Percentiles rank a stretch among this genome's conserved stretches.
Conservation (phyloP, 2,113 vertebrate species). For the Hippocampus comes region DNA sequence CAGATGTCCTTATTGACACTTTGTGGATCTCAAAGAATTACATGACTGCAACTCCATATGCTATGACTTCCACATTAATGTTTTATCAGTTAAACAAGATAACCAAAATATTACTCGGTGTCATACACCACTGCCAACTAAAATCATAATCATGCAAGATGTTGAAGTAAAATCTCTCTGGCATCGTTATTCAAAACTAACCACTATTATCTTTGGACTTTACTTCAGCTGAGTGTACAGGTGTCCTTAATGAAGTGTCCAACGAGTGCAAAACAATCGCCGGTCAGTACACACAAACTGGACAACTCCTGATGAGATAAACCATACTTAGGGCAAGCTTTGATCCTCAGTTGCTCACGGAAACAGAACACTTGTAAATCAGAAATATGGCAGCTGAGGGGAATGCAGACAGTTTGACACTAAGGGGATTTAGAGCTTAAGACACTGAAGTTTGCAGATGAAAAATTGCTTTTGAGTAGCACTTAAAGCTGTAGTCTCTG, state of each 20-base stretch:
- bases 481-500: constrained; percentile 20
- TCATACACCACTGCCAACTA: neutral
- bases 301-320: neutral
- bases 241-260: neutral
- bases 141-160: neutral
- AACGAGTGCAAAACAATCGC: neutral
- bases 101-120: neutral
- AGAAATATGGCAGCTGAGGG: constrained; percentile 8
- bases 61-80: neutral
- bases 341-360: constrained; percentile 3
- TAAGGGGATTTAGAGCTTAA: constrained; percentile 12
- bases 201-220: neutral
- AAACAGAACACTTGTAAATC: neutral
- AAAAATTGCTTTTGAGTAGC: constrained; percentile 15
- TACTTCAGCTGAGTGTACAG: neutral
- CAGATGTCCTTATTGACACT: neutral
- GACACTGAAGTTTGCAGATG: constrained; percentile 14
- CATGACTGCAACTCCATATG: no score
- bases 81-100: neutral
- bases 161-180: no score
- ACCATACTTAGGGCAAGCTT: neutral
- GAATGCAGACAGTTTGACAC: constrained; percentile 1
- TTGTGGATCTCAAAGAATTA: no score
- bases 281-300: neutral
- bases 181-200: neutral